Conservation (phyloP, 2,888 invertebrate genomes). For the Coenonympha arcania region DNA sequence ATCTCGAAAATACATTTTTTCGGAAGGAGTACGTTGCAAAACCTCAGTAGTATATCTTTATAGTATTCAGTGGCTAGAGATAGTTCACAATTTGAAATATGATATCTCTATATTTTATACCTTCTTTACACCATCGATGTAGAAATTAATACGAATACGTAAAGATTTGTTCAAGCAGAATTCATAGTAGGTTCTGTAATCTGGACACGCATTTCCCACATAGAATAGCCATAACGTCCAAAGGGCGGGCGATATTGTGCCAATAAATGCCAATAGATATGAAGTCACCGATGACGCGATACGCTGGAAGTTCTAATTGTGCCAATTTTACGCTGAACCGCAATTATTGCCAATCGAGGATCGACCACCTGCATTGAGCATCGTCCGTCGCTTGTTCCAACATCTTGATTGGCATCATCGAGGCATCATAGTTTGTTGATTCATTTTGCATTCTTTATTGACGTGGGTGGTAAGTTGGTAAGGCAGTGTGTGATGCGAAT, state of each 20-base stretch:
- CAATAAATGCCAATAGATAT: conserved; percentile 10
- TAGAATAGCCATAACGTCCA: no score
- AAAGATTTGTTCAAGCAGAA: no score
- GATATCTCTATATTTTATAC: no score
- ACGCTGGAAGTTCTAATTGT: conserved; percentile 4
- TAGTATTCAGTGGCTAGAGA: no score
- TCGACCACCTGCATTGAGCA: conserved; percentile 11
- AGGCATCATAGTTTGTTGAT: background rate
- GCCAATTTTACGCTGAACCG: conserved; percentile 11
- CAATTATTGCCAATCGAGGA: conserved; percentile 8
- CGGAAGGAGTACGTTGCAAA: no score
- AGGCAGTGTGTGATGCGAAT: background rate
- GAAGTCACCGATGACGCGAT: conserved; percentile 12
- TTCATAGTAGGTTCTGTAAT: no score
- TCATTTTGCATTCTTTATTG: background rate
- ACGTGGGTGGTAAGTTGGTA: conserved; percentile 4
- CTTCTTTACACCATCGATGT: no score
- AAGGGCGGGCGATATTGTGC: conserved; percentile 1
- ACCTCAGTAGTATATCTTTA: no score
- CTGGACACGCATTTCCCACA: no score
- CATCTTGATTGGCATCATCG: conserved; percentile 1
- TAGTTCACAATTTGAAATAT: no score
- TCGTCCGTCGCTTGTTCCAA: conserved; percentile 6
- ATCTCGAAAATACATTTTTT: no score
- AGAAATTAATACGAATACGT: no score